Conservation (phyloP, 2,888 invertebrate genomes). For the Drosophila mayaguana region DNA sequence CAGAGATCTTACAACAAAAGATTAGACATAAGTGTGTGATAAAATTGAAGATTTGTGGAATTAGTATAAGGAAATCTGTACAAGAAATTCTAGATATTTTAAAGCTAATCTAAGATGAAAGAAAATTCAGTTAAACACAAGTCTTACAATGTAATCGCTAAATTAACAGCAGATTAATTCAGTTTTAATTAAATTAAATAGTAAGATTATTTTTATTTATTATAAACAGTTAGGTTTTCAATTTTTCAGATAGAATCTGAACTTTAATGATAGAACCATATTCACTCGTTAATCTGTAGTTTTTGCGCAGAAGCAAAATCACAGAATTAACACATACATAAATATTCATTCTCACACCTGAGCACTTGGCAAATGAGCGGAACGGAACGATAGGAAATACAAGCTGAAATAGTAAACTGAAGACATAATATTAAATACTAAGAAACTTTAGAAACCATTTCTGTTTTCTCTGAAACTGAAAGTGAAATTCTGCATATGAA, state of each 20-base stretch:
- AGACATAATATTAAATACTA: no score
- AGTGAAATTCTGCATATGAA: no score
- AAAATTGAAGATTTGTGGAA: not conserved
- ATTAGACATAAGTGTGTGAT: not conserved
- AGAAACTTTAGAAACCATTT: no score
- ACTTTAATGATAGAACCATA: not conserved
- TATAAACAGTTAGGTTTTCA: no score
- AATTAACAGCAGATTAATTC: not conserved
- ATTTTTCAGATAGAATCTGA: no score
- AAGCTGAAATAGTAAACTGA: no score
- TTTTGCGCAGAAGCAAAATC: not conserved
- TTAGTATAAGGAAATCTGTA: not conserved
- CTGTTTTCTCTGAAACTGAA: no score
- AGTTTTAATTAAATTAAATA: not conserved
- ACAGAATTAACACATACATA: constrained; percentile 1
- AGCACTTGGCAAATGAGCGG: not conserved
- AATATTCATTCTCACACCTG: constrained; percentile 3
- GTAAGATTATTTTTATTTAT: not conserved
- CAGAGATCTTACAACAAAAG: constrained; percentile 4
- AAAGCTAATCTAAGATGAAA: not conserved
- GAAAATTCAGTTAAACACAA: not conserved
- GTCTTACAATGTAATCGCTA: not conserved
- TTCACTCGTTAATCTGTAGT: not conserved
- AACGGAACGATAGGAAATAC: no score
- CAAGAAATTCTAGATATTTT: not conserved